These are phyloP conservation scores for Ennomos fuscantarius DNA, from an alignment of 2,888 invertebrate species.

Conservation along the genomic window DNA sequence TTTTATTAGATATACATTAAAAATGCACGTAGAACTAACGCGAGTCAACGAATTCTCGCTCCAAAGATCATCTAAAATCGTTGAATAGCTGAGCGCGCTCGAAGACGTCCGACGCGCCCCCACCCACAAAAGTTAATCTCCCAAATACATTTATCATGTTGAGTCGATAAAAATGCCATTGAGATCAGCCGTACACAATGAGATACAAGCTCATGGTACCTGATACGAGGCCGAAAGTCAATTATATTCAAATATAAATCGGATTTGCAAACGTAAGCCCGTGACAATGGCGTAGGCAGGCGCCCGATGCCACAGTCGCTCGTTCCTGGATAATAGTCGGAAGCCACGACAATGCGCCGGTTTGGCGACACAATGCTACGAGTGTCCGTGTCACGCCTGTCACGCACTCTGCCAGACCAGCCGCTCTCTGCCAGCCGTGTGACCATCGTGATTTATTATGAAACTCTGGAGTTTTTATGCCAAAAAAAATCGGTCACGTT, in stretches of 20 bases:
- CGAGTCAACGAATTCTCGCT: not conserved
- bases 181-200: slow-evolving; percentile 79
- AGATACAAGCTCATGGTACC: slow-evolving; percentile 73
- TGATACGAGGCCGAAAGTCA: slow-evolving; percentile 80
- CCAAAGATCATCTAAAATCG: slow-evolving; percentile 46
- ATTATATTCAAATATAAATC: slow-evolving; percentile 86
- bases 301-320: slow-evolving; percentile 54
- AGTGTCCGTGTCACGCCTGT: slow-evolving; percentile 52
- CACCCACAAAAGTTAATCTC: slow-evolving; percentile 77
- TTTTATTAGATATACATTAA: not conserved
- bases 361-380: slow-evolving; percentile 46
- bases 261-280: slow-evolving; percentile 83
- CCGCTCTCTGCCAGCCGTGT: slow-evolving; percentile 45
- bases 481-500: too few species aligned
- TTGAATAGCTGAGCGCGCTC: slow-evolving; percentile 56
- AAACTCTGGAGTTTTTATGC: slow-evolving; percentile 31
- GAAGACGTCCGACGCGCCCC: slow-evolving; percentile 47
- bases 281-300: slow-evolving; percentile 78
- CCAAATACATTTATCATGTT: slow-evolving; percentile 83
- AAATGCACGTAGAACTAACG: slow-evolving; percentile 4
- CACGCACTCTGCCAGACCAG: too few species aligned
- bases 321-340: slow-evolving; percentile 57
- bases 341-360: slow-evolving; percentile 48
- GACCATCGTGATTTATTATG: slow-evolving; percentile 56
- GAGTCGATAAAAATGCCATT: slow-evolving; percentile 81